Base-by-base conservation (phyloP, 2,888 invertebrate genomes). In the Philhelius pedissequus region DNA sequence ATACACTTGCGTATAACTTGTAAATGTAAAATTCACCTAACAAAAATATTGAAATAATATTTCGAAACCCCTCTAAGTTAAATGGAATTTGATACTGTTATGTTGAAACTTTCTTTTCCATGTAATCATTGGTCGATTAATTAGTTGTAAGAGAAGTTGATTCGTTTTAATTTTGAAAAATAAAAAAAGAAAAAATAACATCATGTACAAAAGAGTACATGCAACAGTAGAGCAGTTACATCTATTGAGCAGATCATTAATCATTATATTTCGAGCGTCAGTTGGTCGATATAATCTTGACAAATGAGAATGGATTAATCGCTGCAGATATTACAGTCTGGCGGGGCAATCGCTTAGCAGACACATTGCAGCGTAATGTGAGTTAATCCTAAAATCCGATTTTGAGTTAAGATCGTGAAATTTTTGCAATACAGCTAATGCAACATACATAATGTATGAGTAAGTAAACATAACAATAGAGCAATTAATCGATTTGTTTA, bases 241-340 rank as follows among this genome's bases (percentile, higher is more conserved):
- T 71, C 80, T 56, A 71, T 73, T 60, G 71, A 73, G n/a, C 15
- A 52, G 54, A 1, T 38, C 68, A 82, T 82, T 82, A 82, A 82
- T 82, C 77, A 82, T 77, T 73, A 71, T 73, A 71, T 73, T 82
- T 77, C 71, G 62, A 77, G 82, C 73, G 77, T 68, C 81, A 68
- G 81, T 54, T 69, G 68, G 25, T 48, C 68, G 82, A 82, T 82
- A 68, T 73, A 69, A 82, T 77, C 77, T 77, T 82, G 77, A 82
- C 77, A 82, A 82, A 82, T 82, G 73, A 82, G 82, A 82, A 77
- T 73, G 73, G 78, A 82, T 77, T 77, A 68, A 82, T 73, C 77
- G 73, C 40, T 71, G 38, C 62, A 62, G 77, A 71, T 54, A 82
- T 66, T 66, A 77, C 20, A 27, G 52, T 60, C 66, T 35, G 38